A percentile compares a stretch with the other conserved stretches of the same genome.
Evolutionary conservation across 2,797 vertebrate species (phyloP).

Genomic region (Coregonus sp.): DNA sequence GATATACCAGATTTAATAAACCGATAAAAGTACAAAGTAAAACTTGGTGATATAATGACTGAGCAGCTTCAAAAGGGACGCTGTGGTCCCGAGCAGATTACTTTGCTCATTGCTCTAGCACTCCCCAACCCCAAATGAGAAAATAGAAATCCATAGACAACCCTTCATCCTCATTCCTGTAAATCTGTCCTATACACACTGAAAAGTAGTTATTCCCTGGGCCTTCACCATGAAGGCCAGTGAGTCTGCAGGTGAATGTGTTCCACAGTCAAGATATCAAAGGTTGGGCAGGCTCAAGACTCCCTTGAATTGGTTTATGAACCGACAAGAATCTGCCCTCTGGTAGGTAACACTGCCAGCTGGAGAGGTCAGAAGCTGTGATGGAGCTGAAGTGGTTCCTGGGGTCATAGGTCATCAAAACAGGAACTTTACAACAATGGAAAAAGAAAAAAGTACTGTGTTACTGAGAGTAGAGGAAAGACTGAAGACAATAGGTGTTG

Average conservation of each 20-base stretch:
- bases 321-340: slow-evolving; percentile 55
- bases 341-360: slow-evolving; percentile 57
- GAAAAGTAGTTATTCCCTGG: slow-evolving; percentile 53
- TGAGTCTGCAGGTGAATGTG: slow-evolving; percentile 70
- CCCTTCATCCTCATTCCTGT: slow-evolving; percentile 49
- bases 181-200: slow-evolving; percentile 46
- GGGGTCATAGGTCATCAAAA: slow-evolving; percentile 52
- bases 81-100: slow-evolving; percentile 72
- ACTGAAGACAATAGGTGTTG: background rate
- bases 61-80: slow-evolving; percentile 72
- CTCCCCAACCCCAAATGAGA: slow-evolving; percentile 64
- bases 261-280: slow-evolving; percentile 87
- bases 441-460: slow-evolving; percentile 3
- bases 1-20: slow-evolving; percentile 72
- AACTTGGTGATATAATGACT: slow-evolving; percentile 66
- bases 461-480: background rate
- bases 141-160: slow-evolving; percentile 70
- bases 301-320: slow-evolving; percentile 74
- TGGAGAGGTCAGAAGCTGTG: slow-evolving; percentile 54
- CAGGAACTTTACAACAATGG: slow-evolving; percentile 43
- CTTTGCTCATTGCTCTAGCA: slow-evolving; percentile 62
- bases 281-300: slow-evolving; percentile 80
- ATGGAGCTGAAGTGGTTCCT: slow-evolving; percentile 63
- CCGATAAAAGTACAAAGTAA: slow-evolving; percentile 72
- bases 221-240: slow-evolving; percentile 64